A percentile compares a stretch with the other conserved stretches of the same genome.
phyloP scores from a whole-genome alignment of 2,113 vertebrate species.

The Panthera uncia region DNA sequence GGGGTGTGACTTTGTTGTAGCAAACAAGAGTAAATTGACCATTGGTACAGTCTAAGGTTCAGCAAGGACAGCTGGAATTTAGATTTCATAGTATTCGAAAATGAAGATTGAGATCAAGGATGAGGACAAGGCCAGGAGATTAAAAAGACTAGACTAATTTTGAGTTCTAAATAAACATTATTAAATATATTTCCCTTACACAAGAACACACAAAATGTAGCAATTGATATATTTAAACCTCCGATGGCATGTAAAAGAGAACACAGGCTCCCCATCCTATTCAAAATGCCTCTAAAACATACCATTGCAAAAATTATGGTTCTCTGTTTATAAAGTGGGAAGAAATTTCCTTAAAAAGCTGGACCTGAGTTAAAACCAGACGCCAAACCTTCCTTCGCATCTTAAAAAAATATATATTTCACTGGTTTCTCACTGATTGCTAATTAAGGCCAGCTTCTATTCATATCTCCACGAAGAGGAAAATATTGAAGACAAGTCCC shows the following conservation, averaged over 20 bases:
- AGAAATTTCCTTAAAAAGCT: neutral
- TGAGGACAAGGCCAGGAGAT: neutral
- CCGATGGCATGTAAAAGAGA: neutral
- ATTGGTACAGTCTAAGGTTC: neutral
- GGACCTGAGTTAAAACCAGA: neutral
- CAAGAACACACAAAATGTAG: neutral
- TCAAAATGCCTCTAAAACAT: neutral
- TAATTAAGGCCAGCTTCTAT: neutral
- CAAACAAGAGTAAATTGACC: neutral
- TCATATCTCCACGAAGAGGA: neutral
- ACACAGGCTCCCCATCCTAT: neutral
- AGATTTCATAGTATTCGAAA: neutral
- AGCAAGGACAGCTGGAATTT: constrained; percentile 4
- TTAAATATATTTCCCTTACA: constrained; percentile 30
- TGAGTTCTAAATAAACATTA: neutral
- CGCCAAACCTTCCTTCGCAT: neutral
- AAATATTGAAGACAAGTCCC: neutral
- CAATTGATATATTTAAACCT: neutral
- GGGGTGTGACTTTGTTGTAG: neutral
- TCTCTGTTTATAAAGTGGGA: neutral
- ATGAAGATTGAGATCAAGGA: neutral
- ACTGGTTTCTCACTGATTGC: neutral
- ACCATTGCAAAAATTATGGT: neutral
- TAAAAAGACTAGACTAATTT: neutral
- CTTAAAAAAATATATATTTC: neutral